Evolutionary conservation across 2,113 vertebrate genomes (phyloP).

Genomic region (Pungitius pungitius): DNA sequence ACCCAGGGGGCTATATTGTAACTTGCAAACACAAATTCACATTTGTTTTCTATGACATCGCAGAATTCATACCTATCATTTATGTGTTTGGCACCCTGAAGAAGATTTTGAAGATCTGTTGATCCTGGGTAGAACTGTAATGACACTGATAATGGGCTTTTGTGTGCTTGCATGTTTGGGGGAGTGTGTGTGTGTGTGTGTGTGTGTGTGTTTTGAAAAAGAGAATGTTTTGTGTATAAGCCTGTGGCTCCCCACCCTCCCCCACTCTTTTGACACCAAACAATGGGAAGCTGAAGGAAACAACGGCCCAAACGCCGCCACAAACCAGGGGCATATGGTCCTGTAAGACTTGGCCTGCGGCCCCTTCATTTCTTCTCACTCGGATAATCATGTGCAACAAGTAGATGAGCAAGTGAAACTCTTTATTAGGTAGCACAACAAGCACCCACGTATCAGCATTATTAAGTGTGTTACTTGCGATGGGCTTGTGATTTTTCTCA

Average conservation of each 20-base stretch:
- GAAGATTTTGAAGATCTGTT: constrained; percentile 38
- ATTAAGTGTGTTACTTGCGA: not conserved
- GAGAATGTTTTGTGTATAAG: constrained; percentile 72
- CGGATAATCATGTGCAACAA: constrained; percentile 56
- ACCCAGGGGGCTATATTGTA: not conserved
- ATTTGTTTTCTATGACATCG: not conserved
- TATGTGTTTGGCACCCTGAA: constrained; percentile 8
- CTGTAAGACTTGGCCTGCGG: constrained; percentile 59
- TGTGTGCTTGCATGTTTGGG: constrained; percentile 53
- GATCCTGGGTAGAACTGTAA: constrained; percentile 45
- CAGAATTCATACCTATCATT: not conserved
- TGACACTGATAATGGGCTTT: constrained; percentile 60
- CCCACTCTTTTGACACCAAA: constrained; percentile 67
- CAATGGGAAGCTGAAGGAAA: constrained; percentile 72
- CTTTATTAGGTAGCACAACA: constrained; percentile 46
- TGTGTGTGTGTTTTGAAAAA: constrained; percentile 61
- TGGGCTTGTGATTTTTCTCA: not conserved
- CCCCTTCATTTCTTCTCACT: constrained; percentile 54
- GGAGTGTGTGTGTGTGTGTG: constrained; percentile 48
- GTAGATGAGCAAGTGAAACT: constrained; percentile 51
- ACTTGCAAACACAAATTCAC: not conserved
- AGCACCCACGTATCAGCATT: constrained; percentile 24
- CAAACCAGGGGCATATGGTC: constrained; percentile 71
- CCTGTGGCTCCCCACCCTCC: constrained; percentile 37
- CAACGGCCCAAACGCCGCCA: constrained; percentile 65